phyloP scores from a whole-genome alignment of 2,888 invertebrate genomes.

The Cataglyphis albicans region DNA sequence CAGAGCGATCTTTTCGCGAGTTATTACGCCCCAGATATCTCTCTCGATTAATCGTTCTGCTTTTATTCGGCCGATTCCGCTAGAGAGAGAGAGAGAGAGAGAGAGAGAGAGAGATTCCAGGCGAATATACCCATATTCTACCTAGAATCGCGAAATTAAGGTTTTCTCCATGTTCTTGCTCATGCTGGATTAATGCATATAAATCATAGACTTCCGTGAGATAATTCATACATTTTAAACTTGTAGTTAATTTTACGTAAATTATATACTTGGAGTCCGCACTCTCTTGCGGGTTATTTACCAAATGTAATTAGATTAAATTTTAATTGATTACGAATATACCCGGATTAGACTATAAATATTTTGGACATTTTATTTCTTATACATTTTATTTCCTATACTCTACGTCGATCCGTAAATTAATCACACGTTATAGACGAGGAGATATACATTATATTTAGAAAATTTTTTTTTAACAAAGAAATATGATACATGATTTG shows the following conservation, averaged over 20 bases:
- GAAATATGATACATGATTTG: background rate
- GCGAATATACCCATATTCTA: background rate
- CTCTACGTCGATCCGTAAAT: background rate
- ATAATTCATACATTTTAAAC: constrained; percentile 6
- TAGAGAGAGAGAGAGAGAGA: background rate
- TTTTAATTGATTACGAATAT: background rate
- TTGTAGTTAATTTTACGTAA: background rate
- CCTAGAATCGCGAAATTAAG: constrained; percentile 6
- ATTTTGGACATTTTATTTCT: background rate
- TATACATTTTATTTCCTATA: too few relatives aligned
- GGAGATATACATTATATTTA: background rate
- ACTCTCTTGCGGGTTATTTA: background rate
- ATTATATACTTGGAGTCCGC: background rate
- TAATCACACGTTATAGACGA: background rate
- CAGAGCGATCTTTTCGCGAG: constrained; percentile 40
- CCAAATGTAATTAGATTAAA: too few relatives aligned
- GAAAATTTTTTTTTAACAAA: background rate
- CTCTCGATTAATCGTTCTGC: constrained; percentile 40
- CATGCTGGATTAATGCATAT: background rate
- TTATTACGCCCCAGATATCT: constrained; percentile 37
- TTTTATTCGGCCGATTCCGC: constrained; percentile 19
- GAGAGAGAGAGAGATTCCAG: background rate
- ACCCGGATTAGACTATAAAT: background rate
- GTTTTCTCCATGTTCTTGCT: background rate
- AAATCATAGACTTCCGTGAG: constrained; percentile 12